Evolutionary conservation across 2,113 vertebrate genomes (phyloP), one percentile per base, ranked within the genome.

Genomic region (Platichthys stellatus): DNA sequence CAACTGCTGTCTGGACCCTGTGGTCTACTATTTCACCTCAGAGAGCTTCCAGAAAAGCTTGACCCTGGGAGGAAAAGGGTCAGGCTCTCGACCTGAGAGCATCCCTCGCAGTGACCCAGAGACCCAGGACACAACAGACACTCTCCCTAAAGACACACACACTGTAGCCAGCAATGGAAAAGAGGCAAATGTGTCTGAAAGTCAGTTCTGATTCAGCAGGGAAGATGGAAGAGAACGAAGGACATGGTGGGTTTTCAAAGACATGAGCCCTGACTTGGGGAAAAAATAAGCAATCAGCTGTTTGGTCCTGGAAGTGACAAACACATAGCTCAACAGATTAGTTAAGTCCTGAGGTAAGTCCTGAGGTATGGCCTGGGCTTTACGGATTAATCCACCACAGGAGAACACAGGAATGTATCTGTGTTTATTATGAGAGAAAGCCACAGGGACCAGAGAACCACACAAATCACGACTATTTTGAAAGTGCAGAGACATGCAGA

Each of bases 1-100:
- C 73, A 99, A 99, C 92, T 99, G 98, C 94, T 99, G 97, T 91
- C 96, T 99, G 21, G 97, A 99, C 84, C 98, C 98, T 0, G 97
- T 99, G 72, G 97, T 99, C 79, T 99, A 99, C 84, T 99, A 99
- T 85, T 99, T 99, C 76, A 99, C 98, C 0, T 98, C 97, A 0
- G 97, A 99, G 90, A 97, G 97, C 74, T 99, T 99, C 91, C 97
- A 99, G 94, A 99, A 98, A 85, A 98, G 97, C 31, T 95, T 98
- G 82, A 96, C 96, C 79, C 93, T 96, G 20, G 96, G 96, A 59
- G 67, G 74, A 28, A 94, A 96, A 69, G 90, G 91, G 23, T 54
- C 85, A 0, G 94, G 95, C 67, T 93, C 94, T 23, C 95, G 95
- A 80, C 95, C 94, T 63, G 96, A 96, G 76, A 96, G 95, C 45